Conservation (phyloP, 1,140 invertebrate genomes). For the Sycophila sp. region DNA sequence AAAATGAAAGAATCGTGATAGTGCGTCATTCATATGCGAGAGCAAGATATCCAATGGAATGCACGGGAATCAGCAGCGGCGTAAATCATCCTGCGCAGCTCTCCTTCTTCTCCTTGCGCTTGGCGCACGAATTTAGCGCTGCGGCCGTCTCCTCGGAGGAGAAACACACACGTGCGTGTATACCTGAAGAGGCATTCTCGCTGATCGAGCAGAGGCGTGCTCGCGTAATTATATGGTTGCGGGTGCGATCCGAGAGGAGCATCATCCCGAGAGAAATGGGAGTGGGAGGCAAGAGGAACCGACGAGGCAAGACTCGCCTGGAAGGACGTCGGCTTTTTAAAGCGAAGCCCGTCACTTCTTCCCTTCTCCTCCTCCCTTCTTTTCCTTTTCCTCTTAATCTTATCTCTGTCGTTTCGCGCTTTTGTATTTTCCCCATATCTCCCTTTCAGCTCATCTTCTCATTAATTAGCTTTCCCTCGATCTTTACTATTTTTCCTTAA, state of each 20-base stretch:
- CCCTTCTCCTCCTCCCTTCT: background rate
- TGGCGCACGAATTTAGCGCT: conserved; percentile 10
- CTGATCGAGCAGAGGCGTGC: conserved; percentile 33
- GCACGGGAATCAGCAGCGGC: conserved; percentile 39
- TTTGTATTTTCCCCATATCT: background rate
- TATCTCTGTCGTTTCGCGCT: background rate
- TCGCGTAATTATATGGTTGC: conserved; percentile 46
- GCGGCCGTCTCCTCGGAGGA: background rate
- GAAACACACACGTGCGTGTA: conserved; percentile 21
- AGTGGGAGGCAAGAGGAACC: background rate
- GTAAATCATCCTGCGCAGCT: conserved; percentile 37
- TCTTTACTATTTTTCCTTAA: background rate
- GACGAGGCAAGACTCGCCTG: background rate
- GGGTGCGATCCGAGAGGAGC: conserved; percentile 42
- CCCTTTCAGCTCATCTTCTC: background rate
- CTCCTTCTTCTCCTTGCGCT: background rate
- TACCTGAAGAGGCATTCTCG: background rate
- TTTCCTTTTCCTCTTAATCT: background rate
- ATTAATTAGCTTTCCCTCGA: conserved; percentile 1
- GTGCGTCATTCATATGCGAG: too few species aligned
- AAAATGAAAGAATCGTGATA: too few species aligned
- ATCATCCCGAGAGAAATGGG: conserved; percentile 13
- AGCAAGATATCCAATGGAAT: conserved; percentile 18
- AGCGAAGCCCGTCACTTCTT: conserved; percentile 5
- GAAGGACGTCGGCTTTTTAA: conserved; percentile 13